phyloP scores from a whole-genome alignment of 2,113 vertebrate genomes.

The Kobus ellipsiprymnus region DNA sequence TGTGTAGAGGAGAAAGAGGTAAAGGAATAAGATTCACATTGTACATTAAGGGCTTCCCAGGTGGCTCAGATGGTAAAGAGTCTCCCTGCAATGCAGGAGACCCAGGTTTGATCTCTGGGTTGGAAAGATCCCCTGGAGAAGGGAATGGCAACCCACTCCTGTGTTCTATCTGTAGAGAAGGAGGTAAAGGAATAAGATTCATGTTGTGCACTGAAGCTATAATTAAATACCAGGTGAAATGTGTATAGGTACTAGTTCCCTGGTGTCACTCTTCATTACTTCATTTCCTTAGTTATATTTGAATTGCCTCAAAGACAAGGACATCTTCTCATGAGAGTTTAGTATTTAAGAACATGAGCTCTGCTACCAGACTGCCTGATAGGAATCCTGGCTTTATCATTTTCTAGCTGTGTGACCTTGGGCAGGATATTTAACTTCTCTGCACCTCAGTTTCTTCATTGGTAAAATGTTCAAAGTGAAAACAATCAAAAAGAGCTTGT shows the following conservation, averaged over 20 bases:
- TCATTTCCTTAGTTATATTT: background rate
- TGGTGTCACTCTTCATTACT: background rate
- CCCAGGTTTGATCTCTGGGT: background rate
- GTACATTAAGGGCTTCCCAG: background rate
- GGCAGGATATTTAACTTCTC: background rate
- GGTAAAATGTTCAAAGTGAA: background rate
- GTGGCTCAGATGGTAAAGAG: background rate
- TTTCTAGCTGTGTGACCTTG: background rate
- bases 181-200: background rate
- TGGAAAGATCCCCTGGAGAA: background rate
- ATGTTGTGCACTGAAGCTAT: background rate
- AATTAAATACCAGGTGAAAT: background rate
- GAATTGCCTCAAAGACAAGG: background rate
- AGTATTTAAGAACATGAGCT: background rate
- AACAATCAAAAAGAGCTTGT: background rate
- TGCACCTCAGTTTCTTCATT: background rate
- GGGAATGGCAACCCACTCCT: background rate
- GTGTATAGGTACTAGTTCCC: background rate
- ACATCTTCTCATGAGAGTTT: background rate
- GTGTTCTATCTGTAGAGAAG: background rate
- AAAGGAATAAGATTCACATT: background rate
- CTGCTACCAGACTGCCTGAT: background rate
- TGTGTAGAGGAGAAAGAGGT: background rate
- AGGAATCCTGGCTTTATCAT: background rate
- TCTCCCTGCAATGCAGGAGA: background rate